These are phyloP conservation scores for Mylabris sibirica DNA, from an alignment of 2,888 invertebrate genomes.

Conservation along the genomic window DNA sequence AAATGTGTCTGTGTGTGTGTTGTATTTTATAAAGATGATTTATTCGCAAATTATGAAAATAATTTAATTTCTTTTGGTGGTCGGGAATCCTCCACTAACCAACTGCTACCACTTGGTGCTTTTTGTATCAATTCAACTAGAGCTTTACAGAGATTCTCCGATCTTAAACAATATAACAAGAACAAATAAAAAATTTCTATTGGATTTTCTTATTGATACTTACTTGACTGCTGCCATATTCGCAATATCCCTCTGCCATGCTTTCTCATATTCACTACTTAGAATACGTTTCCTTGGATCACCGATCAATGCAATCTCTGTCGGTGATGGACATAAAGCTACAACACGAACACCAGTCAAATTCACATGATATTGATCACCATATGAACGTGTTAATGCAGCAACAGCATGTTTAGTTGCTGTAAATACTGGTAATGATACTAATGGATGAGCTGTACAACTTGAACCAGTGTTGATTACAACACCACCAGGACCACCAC, in stretches of 20 bases:
- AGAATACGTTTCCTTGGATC: conserved; percentile 76
- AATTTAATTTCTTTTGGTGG: conserved; percentile 67
- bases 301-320: conserved; percentile 71
- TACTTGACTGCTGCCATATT: conserved; percentile 72
- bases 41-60: conserved; percentile 39
- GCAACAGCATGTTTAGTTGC: conserved; percentile 81
- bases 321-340: conserved; percentile 74
- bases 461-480: conserved; percentile 81
- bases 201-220: conserved; percentile 36
- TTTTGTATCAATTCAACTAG: conserved; percentile 71
- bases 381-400: conserved; percentile 76
- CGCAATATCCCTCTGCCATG: conserved; percentile 75
- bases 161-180: conserved; percentile 62
- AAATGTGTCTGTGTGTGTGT: conserved; percentile 3
- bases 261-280: conserved; percentile 75
- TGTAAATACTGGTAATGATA: conserved; percentile 78
- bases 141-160: conserved; percentile 74
- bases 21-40: not conserved
- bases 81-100: conserved; percentile 75
- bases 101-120: conserved; percentile 75
- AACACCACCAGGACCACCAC: conserved; percentile 78
- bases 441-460: conserved; percentile 72
- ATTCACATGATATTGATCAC: conserved; percentile 77
- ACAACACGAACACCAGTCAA: conserved; percentile 76
- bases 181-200: not conserved